Evolutionary conservation across 2,888 invertebrate genomes (phyloP).

Genomic region (Machimus rusticus): DNA sequence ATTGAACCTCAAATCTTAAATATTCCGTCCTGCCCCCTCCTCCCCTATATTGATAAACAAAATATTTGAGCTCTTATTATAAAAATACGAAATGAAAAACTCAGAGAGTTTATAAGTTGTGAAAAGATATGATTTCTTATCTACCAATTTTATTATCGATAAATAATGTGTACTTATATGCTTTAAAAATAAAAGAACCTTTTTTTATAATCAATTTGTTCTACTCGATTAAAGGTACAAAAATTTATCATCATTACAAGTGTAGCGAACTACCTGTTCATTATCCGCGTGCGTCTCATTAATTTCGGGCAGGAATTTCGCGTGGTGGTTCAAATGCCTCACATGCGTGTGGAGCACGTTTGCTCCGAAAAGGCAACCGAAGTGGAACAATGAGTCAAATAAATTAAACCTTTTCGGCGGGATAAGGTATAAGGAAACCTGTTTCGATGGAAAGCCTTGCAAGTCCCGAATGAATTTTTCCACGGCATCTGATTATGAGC

Average conservation of each 20-base stretch:
- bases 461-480: slow-evolving; percentile 5
- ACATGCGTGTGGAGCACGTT: not conserved
- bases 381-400: not conserved
- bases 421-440: not conserved
- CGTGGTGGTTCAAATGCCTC: not conserved
- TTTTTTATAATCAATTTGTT: too few relatives aligned
- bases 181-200: too few relatives aligned
- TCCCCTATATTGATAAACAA: too few relatives aligned
- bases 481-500: slow-evolving; percentile 8
- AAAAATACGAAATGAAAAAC: too few relatives aligned
- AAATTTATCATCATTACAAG: not conserved
- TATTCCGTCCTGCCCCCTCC: too few relatives aligned
- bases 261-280: not conserved
- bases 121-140: too few relatives aligned
- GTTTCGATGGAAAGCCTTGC: not conserved
- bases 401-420: not conserved
- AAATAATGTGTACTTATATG: too few relatives aligned
- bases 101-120: too few relatives aligned
- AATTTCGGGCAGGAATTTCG: not conserved
- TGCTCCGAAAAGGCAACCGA: not conserved
- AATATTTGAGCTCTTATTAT: too few relatives aligned
- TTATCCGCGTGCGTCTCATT: not conserved
- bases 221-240: not conserved
- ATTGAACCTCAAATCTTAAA: too few relatives aligned
- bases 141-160: too few relatives aligned